phyloP scores from a whole-genome alignment of 2,113 vertebrate species.

The Alaudala cheleensis region DNA sequence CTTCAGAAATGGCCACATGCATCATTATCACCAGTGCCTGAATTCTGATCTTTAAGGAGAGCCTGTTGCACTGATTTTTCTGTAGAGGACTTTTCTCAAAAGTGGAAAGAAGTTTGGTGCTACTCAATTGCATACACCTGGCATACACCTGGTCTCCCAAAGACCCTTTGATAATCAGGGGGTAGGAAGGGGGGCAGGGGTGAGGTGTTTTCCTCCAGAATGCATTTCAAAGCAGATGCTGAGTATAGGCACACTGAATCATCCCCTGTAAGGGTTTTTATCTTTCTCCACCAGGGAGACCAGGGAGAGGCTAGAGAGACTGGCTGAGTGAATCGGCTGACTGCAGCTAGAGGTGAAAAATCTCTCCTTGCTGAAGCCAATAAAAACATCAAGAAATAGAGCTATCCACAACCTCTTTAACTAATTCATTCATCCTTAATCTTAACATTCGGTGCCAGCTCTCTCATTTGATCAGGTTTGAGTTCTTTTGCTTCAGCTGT shows the following conservation, averaged over 20 bases:
- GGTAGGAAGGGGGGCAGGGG: rapidly evolving
- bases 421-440: neutral
- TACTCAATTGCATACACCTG: neutral
- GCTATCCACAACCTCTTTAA: neutral
- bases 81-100: neutral
- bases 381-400: neutral
- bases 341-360: neutral
- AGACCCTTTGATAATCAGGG: neutral
- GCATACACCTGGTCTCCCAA: neutral
- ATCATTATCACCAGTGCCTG: neutral
- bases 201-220: neutral
- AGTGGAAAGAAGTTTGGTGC: neutral
- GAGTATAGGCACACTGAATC: neutral
- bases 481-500: neutral
- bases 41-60: neutral
- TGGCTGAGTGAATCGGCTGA: neutral
- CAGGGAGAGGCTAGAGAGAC: neutral
- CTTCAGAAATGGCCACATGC: neutral
- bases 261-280: neutral
- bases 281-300: neutral
- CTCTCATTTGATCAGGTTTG: neutral
- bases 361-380: neutral
- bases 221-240: neutral
- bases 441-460: neutral
- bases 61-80: neutral